Evolutionary conservation across 2,888 invertebrate species (phyloP), one percentile per base, ranked within the genome.

Genomic region (Drosophila kambysellisi): DNA sequence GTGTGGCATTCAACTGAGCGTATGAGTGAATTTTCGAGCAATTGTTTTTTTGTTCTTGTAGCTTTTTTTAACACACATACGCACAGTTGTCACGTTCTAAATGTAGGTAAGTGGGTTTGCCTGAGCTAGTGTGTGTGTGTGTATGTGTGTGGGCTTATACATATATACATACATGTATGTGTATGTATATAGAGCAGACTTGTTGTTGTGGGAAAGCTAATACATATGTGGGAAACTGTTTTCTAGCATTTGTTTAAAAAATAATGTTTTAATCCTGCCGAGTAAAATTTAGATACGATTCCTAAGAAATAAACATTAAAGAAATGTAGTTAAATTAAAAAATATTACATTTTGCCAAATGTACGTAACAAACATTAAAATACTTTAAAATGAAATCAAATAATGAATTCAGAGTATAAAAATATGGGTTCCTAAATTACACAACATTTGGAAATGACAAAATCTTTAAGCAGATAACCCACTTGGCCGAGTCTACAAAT

Each of bases 61-160:
- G 43, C 54, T 12, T 51, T 70, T 63, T 70, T 76, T 72, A 84
- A 79, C 86, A 88, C 83, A 85, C 83, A 88, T 82, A 81, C 86
- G 83, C 86, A 81, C 73, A 37, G 74, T 79, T 84, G 76, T 70
- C 87, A 76, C 71, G 66, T 87, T 84, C 56, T 61, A 52, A 89
- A 90, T 90, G 83, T 84, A 75, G 83, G 81, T 89, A 78, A 81
- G 69, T 78, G 77, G 79, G 76, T 71, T 77, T 69, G 61, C 57
- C 67, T 58, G 32, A 32, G 43, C 39, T 41, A 62, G 66, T 66
- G 57, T 65, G 25, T 62, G 41, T 57, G 59, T 66, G 25, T 43
- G 35, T 46, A 57, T 56, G 50, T 37, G 25, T 25, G 25, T 25
- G 25, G 2, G 25, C 2, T 25, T 72, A 37, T 67, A 35, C 32